These are phyloP conservation scores for Diplodus sargus DNA, from an alignment of 2,797 vertebrate species.

Conservation along the genomic window DNA sequence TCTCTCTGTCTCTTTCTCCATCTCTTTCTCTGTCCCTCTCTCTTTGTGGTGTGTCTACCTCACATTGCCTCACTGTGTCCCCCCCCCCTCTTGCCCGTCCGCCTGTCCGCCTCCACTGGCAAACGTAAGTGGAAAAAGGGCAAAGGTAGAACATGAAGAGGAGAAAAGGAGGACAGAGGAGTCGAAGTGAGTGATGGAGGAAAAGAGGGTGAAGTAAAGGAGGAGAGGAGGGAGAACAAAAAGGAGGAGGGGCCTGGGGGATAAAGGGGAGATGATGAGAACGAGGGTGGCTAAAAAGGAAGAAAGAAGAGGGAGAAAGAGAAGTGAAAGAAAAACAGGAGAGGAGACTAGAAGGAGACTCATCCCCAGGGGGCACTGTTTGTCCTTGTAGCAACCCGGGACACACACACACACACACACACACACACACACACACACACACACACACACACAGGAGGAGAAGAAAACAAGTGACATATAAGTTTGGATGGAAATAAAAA, in stretches of 20 bases:
- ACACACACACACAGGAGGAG: not conserved
- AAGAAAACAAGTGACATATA: slow-evolving; percentile 14
- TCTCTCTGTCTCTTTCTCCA: not conserved
- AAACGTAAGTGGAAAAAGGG: slow-evolving; percentile 7
- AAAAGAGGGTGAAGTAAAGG: slow-evolving; percentile 4
- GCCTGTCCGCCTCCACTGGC: not conserved
- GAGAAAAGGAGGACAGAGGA: slow-evolving; percentile 7
- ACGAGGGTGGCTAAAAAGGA: not conserved
- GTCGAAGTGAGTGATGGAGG: not conserved
- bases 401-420: slow-evolving; percentile 12
- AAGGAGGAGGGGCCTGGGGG: no score
- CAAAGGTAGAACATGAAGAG: not conserved
- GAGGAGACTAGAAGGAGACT: slow-evolving; percentile 61
- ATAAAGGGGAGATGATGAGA: not conserved
- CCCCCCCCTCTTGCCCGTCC: not conserved
- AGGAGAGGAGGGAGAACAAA: not conserved
- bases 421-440: slow-evolving; percentile 13
- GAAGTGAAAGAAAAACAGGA: slow-evolving; percentile 13
- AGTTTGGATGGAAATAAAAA: slow-evolving; percentile 2
- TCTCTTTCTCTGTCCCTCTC: not conserved
- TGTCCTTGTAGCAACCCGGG: slow-evolving; percentile 68
- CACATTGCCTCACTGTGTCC: not conserved
- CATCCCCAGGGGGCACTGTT: slow-evolving; percentile 86
- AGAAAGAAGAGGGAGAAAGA: not conserved
- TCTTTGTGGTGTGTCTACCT: not conserved